Conservation (phyloP, 2,797 vertebrate species). For the Vireo griseus region DNA sequence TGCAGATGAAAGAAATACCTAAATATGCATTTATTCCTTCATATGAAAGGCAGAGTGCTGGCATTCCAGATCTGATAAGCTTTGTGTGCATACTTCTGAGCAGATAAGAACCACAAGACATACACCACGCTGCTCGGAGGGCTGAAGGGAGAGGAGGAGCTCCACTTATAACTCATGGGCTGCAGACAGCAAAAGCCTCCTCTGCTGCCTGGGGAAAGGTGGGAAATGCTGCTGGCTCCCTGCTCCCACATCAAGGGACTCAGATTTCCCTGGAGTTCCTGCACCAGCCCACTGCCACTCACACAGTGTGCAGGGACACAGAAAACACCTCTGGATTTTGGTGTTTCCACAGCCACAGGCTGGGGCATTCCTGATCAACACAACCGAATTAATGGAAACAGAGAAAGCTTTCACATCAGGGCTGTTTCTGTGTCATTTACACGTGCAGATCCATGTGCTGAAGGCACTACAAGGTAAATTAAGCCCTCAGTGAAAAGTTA, state of each 20-base stretch:
- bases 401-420: neutral
- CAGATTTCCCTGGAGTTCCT: neutral
- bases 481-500: neutral
- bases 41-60: neutral
- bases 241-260: conserved; percentile 29
- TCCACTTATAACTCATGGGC: neutral
- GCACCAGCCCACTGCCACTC: neutral
- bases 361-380: neutral
- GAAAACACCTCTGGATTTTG: neutral
- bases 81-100: neutral
- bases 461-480: neutral
- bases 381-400: neutral
- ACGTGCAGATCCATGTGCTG: neutral
- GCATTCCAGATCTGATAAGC: conserved; percentile 55
- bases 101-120: conserved; percentile 53
- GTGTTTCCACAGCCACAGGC: neutral
- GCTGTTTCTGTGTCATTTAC: accelerated
- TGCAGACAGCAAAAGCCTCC: conserved; percentile 9
- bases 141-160: conserved; percentile 16
- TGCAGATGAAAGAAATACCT: conserved; percentile 11
- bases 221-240: neutral
- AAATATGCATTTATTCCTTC: neutral
- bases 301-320: neutral
- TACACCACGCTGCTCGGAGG: neutral
- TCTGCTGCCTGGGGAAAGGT: neutral